phyloP scores from a whole-genome alignment of 2,113 vertebrate genomes.

The zebrafish (Danio rerio) region DNA sequence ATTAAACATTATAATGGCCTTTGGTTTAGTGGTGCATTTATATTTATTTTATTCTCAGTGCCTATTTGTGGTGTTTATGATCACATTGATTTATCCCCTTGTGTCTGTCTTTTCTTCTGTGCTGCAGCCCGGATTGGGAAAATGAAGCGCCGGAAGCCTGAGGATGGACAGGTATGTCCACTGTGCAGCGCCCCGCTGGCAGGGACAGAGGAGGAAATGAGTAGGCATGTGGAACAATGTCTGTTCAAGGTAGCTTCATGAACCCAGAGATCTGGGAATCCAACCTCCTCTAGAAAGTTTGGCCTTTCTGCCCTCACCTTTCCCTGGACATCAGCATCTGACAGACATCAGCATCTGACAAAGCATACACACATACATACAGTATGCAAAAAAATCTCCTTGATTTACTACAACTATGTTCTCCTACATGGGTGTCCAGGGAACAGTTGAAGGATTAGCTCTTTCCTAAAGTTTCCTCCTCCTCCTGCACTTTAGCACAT shows the following conservation, averaged over 20 bases:
- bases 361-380: background rate
- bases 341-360: slow-evolving; percentile 50
- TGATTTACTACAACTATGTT: background rate
- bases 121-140: slow-evolving; percentile 97
- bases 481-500: slow-evolving; percentile 5
- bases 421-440: slow-evolving; percentile 46
- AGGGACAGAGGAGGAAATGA: slow-evolving; percentile 99
- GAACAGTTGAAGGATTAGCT: slow-evolving; percentile 36
- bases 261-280: slow-evolving; percentile 55
- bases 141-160: slow-evolving; percentile 99
- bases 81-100: background rate
- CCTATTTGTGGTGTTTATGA: background rate
- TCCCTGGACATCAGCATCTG: slow-evolving; percentile 60
- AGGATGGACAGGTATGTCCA: slow-evolving; percentile 99
- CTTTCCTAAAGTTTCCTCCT: slow-evolving; percentile 27
- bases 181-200: slow-evolving; percentile 96
- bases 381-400: background rate
- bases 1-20: background rate
- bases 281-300: slow-evolving; percentile 44
- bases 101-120: slow-evolving; percentile 29
- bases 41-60: background rate
- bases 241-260: slow-evolving; percentile 93
- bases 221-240: slow-evolving; percentile 99
- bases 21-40: background rate
- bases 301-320: slow-evolving; percentile 57